These are phyloP conservation scores for Centropyge bicolor DNA, from an alignment of 2,797 vertebrate genomes.

Conservation along the genomic window DNA sequence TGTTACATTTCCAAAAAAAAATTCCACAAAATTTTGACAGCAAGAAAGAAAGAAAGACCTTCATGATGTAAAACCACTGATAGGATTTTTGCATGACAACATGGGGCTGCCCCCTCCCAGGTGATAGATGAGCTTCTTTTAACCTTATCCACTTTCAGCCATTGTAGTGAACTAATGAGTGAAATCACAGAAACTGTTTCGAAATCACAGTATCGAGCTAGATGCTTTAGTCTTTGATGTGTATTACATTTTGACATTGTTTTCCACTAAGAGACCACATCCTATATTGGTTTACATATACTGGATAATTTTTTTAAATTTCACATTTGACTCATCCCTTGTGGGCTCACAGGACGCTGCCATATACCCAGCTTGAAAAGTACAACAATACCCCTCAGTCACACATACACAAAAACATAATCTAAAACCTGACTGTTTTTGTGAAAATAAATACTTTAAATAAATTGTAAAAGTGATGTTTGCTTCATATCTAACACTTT, in stretches of 20 bases:
- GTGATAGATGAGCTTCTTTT: not conserved
- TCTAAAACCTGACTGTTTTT: too few species aligned
- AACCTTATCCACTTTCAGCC: not conserved
- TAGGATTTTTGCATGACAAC: too few species aligned
- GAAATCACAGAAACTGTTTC: not conserved
- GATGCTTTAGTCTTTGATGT: not conserved
- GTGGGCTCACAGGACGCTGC: not conserved
- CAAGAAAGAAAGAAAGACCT: not conserved
- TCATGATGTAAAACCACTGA: not conserved
- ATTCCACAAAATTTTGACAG: not conserved
- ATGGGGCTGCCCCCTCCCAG: not conserved
- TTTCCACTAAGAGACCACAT: too few species aligned
- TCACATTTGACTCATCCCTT: not conserved
- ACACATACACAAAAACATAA: too few species aligned
- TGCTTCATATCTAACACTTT: not conserved
- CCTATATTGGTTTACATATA: too few species aligned
- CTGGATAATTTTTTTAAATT: too few species aligned
- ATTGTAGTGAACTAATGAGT: not conserved
- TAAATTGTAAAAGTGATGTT: not conserved
- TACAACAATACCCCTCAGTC: too few species aligned
- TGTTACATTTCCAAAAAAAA: not conserved
- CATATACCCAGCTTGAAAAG: not conserved
- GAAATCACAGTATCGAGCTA: not conserved
- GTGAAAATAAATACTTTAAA: not conserved
- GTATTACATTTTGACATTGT: too few species aligned